Base-by-base conservation (phyloP, 2,113 vertebrate species). In the Rhinopomastus cyanomelas region DNA sequence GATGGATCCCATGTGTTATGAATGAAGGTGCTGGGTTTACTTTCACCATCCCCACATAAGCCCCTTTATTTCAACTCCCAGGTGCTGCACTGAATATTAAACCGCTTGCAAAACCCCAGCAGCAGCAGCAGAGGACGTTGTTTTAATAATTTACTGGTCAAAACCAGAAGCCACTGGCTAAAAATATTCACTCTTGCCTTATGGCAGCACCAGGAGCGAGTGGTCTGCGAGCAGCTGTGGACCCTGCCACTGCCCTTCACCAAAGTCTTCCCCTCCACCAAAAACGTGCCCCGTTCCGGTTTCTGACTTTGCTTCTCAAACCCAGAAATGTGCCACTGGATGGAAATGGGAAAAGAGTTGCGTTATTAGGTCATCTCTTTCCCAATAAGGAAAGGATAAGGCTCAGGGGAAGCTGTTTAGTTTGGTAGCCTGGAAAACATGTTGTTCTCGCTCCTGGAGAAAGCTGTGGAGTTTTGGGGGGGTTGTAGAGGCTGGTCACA, bases 341-440 rank as follows among this genome's bases (percentile, higher is more conserved):
- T 88, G 83, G 73, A 95, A 95, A 61, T 72, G 59, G 69, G 73
- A 66, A 81, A 88, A 51, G 66, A 91, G 87, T 68, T 94, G 22
- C 64, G 73, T 23, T 79, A 72, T 93, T 89, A 95, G 73, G 48
- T 96, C 92, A 94, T 88, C 73, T 79, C 87, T 90, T 93, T 87
- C 95, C 90, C 88, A 75, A 65, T 84, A 95, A 95, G 92, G 93
- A 95, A 81, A 92, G 49, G 76, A 60, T 71, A 52, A 74, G 52
- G 4, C 74, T 79, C 69, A 11, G 62, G 66, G 85, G 83, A 88
- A 94, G 59, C 39, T 68, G 4, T 88, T 79, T 27, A 42, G 69
- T 66, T 88, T 87, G 68, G 81, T 81, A 62, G 71, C 74, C 91
- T 59, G 60, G 66, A 89, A 91, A 71, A 17, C 57, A 68, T 85